phyloP scores from a whole-genome alignment of 2,888 invertebrate species.

The Polia nebulosa region DNA sequence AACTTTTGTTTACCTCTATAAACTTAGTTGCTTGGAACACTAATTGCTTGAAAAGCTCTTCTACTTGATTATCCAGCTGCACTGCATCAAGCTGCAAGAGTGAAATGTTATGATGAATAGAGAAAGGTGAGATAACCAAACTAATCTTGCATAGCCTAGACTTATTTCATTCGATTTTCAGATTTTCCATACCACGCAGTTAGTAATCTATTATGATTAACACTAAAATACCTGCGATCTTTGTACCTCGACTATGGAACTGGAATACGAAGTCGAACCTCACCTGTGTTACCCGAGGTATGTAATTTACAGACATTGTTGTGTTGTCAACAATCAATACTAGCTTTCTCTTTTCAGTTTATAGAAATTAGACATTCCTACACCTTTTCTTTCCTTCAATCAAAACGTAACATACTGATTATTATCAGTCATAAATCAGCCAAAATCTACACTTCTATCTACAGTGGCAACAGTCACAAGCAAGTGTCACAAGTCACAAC shows the following conservation, averaged over 20 bases:
- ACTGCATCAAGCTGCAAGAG: conserved; percentile 93
- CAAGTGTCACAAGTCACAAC: neutral
- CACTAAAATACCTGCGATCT: neutral
- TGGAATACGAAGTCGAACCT: conserved; percentile 11
- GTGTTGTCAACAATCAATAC: neutral
- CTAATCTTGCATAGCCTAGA: neutral
- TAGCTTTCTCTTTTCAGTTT: conserved; percentile 2
- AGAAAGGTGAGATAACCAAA: neutral
- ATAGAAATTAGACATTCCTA: conserved; percentile 9
- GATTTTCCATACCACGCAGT: neutral
- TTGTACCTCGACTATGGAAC: conserved; percentile 4
- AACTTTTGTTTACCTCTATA: conserved; percentile 90
- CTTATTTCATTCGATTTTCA: neutral
- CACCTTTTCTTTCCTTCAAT: conserved; percentile 1
- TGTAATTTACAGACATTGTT: conserved; percentile 82
- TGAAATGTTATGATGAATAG: neutral
- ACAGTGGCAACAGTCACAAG: neutral
- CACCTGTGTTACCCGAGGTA: conserved; percentile 87
- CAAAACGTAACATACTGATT: neutral
- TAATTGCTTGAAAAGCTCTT: conserved; percentile 93
- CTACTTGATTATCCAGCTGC: conserved; percentile 95
- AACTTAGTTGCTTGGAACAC: conserved; percentile 92
- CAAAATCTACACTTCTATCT: neutral
- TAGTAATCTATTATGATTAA: neutral
- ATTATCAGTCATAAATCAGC: conserved; percentile 1